These are phyloP conservation scores for Mimas tiliae DNA, from an alignment of 2,888 invertebrate genomes.

Conservation along the genomic window DNA sequence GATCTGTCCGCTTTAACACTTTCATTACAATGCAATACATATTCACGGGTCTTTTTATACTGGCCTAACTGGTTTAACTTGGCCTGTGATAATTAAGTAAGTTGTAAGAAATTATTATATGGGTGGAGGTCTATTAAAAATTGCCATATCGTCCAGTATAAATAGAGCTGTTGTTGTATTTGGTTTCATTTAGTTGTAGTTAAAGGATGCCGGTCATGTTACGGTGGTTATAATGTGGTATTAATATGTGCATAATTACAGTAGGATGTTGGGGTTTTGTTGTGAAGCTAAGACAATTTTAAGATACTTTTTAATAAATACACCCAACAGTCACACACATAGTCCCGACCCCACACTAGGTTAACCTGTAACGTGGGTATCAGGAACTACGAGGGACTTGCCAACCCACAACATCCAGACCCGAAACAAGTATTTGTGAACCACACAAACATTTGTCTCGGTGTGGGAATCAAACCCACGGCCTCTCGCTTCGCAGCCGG, in stretches of 20 bases:
- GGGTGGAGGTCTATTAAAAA: not conserved
- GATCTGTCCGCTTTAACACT: not conserved
- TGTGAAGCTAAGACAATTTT: not conserved
- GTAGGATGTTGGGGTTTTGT: not conserved
- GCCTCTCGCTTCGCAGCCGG: too few relatives aligned
- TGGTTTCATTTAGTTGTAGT: slow-evolving; percentile 1
- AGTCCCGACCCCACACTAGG: too few relatives aligned
- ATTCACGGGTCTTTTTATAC: not conserved
- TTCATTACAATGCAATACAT: not conserved
- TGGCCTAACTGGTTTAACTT: not conserved
- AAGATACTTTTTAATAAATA: too few relatives aligned
- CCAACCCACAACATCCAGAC: too few relatives aligned
- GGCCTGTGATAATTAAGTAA: not conserved
- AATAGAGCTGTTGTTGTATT: not conserved
- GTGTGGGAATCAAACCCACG: too few relatives aligned
- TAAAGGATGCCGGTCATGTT: not conserved
- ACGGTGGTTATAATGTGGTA: not conserved
- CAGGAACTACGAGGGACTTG: too few relatives aligned
- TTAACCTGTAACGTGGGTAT: too few relatives aligned
- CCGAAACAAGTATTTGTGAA: too few relatives aligned
- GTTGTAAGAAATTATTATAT: not conserved
- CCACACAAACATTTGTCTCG: too few relatives aligned
- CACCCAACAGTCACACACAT: too few relatives aligned
- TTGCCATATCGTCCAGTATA: not conserved
- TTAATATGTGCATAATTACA: slow-evolving; percentile 23